Evolutionary conservation across 2,797 vertebrate genomes (phyloP).

Genomic region (Clarias pachynema): DNA sequence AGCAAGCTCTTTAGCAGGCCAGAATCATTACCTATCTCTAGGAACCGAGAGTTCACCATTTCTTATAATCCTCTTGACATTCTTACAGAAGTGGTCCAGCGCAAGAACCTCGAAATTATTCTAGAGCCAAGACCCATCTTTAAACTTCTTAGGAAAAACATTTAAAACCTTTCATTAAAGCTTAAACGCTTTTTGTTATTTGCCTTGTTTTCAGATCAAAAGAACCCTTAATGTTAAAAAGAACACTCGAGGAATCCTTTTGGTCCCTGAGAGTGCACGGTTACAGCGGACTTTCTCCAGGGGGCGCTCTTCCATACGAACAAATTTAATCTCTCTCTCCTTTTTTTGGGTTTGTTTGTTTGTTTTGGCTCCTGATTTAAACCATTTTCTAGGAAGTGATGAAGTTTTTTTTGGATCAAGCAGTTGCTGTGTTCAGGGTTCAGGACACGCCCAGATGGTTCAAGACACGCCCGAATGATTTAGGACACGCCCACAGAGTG

Average conservation of each 20-base stretch:
- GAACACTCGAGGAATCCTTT: background rate
- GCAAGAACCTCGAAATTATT: background rate
- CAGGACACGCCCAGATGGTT: background rate
- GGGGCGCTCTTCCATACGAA: conserved; percentile 36
- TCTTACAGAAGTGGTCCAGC: background rate
- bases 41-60: background rate
- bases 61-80: background rate
- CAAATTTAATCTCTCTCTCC: background rate
- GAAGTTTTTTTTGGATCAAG: background rate
- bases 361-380: background rate
- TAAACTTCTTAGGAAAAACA: background rate
- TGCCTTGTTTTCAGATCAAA: background rate
- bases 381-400: conserved; percentile 1
- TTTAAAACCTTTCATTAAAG: background rate
- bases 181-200: background rate
- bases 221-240: background rate
- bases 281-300: conserved; percentile 32
- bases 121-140: background rate
- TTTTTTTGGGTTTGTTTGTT: background rate
- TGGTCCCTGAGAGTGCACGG: background rate
- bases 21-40: background rate
- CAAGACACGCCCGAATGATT: too few relatives aligned
- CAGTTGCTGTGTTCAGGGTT: background rate
- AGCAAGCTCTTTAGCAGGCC: background rate
- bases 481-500: background rate